phyloP scores from a whole-genome alignment of 2,888 invertebrate species.

The Balanococcus diminutus region DNA sequence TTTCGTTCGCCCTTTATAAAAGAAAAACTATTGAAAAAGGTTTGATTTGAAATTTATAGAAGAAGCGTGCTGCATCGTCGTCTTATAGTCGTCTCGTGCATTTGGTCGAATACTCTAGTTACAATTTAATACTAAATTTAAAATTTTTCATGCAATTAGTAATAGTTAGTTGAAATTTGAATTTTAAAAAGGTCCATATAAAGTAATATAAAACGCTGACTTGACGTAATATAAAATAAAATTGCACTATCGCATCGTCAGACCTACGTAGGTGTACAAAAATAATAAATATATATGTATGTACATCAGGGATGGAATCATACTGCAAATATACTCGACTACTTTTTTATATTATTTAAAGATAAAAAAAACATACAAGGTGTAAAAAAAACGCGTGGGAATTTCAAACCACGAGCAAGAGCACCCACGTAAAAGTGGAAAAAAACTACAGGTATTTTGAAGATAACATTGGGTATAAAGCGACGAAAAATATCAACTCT shows the following conservation, averaged over 20 bases:
- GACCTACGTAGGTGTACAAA: too few species aligned
- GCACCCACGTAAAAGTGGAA: not conserved
- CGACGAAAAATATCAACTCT: not conserved
- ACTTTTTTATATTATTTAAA: too few species aligned
- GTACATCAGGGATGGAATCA: too few species aligned
- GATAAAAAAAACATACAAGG: not conserved
- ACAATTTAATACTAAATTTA: not conserved
- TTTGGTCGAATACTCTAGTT: not conserved
- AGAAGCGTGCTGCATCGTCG: not conserved
- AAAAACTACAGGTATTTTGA: not conserved
- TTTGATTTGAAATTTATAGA: constrained; percentile 37
- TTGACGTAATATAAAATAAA: not conserved
- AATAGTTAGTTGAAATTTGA: not conserved
- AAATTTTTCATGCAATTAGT: not conserved
- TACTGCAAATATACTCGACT: too few species aligned
- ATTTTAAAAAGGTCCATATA: not conserved
- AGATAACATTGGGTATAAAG: not conserved
- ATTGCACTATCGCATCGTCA: too few species aligned
- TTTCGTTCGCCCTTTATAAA: constrained; percentile 29
- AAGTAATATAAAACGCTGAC: not conserved
- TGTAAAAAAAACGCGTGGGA: not conserved
- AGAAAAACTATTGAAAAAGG: constrained; percentile 32
- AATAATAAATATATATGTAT: too few species aligned
- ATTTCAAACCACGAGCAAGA: not conserved
- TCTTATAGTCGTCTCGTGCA: not conserved